Percentiles rank a stretch among this genome's conserved stretches.
Evolutionary conservation across 2,888 invertebrate genomes (phyloP).

Genomic region (Xanthostigma xanthostigma): DNA sequence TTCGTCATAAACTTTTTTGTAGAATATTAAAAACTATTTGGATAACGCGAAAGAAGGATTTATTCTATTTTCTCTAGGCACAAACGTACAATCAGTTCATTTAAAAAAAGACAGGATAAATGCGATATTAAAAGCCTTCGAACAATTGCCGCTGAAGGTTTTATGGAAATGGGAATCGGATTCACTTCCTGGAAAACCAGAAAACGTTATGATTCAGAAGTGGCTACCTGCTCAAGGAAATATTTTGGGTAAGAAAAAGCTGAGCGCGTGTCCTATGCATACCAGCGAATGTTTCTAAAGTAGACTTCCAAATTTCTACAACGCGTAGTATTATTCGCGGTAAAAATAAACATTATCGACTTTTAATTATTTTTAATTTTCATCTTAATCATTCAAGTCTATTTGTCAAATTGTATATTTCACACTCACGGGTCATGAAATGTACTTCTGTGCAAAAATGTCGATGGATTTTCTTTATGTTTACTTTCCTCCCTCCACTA

Average conservation of each 20-base stretch:
- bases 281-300: no score
- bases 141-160: slow-evolving; percentile 26
- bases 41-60: slow-evolving; percentile 24
- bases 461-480: no score
- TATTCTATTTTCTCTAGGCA: slow-evolving; percentile 29
- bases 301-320: no score
- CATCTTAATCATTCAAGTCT: no score
- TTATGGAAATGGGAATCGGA: slow-evolving; percentile 31
- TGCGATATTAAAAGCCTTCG: slow-evolving; percentile 23
- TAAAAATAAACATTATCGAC: no score
- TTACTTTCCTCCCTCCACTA: no score
- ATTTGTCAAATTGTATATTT: no score
- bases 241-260: slow-evolving; percentile 23
- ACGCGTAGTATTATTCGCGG: no score
- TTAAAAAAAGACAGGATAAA: slow-evolving; percentile 21
- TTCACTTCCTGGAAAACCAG: slow-evolving; percentile 21
- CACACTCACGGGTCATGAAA: no score
- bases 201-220: slow-evolving; percentile 26
- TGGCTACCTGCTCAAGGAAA: slow-evolving; percentile 31
- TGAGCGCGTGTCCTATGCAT: no score
- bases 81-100: slow-evolving; percentile 24
- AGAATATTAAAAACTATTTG: slow-evolving; percentile 24
- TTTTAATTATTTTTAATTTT: no score
- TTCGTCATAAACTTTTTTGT: slow-evolving; percentile 6
- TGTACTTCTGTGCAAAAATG: no score